These are phyloP conservation scores for Hoplodrina blanda DNA, from an alignment of 2,888 invertebrate species.

Conservation along the genomic window DNA sequence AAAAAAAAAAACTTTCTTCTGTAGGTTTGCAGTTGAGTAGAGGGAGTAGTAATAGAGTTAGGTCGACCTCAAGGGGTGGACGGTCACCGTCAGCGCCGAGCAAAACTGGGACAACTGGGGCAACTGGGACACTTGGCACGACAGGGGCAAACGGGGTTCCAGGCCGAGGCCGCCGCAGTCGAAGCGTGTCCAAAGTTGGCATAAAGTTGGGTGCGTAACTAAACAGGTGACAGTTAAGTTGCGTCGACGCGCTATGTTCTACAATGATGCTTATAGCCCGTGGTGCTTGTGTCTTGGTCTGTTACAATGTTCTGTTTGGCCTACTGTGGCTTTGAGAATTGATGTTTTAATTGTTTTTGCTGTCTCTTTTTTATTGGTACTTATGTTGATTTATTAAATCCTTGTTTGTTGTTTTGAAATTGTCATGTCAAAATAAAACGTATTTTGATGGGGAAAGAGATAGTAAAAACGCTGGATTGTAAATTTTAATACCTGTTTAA, in stretches of 20 bases:
- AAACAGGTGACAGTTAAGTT: slow-evolving; percentile 83
- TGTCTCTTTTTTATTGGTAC: slow-evolving; percentile 44
- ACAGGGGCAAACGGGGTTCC: slow-evolving; percentile 72
- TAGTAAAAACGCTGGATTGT: slow-evolving; percentile 21
- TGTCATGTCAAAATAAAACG: background rate
- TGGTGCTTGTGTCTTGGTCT: slow-evolving; percentile 68
- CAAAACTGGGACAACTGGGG: slow-evolving; percentile 75
- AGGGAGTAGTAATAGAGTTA: slow-evolving; percentile 91
- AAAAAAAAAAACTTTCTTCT: slow-evolving; percentile 81
- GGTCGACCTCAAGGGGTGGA: slow-evolving; percentile 88
- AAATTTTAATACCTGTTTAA: slow-evolving; percentile 17
- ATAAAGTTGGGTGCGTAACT: slow-evolving; percentile 90
- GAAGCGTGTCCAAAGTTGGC: slow-evolving; percentile 89
- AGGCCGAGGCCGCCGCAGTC: slow-evolving; percentile 84
- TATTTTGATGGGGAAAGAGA: slow-evolving; percentile 42
- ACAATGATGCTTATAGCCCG: slow-evolving; percentile 68
- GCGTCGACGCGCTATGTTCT: slow-evolving; percentile 88
- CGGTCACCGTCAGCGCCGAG: slow-evolving; percentile 86
- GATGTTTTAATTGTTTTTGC: slow-evolving; percentile 46
- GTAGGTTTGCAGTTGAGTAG: slow-evolving; percentile 92
- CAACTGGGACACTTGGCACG: slow-evolving; percentile 52
- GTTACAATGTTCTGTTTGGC: slow-evolving; percentile 57
- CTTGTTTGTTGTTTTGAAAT: background rate
- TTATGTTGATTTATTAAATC: background rate
- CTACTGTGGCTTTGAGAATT: slow-evolving; percentile 64